phyloP scores from a whole-genome alignment of 2,797 vertebrate species.

The Austrolebias charrua region DNA sequence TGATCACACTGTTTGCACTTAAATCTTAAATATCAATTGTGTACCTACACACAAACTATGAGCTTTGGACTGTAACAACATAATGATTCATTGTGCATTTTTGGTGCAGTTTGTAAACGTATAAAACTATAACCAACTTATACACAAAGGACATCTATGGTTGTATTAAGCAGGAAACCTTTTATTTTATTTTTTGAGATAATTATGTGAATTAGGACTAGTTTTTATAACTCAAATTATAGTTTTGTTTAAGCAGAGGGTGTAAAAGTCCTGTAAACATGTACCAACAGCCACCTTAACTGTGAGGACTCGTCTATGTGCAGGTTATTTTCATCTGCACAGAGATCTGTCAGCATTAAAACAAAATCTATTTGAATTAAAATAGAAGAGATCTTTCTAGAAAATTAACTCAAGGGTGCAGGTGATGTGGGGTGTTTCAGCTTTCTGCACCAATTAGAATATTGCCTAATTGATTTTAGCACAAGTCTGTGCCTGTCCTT shows the following conservation, averaged over 20 bases:
- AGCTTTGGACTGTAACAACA: neutral
- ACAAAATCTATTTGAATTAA: neutral
- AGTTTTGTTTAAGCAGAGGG: too few species aligned
- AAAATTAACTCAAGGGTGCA: neutral
- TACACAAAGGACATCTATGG: too few species aligned
- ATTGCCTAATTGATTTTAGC: neutral
- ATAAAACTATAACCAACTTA: neutral
- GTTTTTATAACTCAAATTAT: too few species aligned
- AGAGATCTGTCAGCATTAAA: neutral
- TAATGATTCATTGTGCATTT: neutral
- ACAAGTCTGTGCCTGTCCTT: neutral
- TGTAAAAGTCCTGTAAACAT: too few species aligned
- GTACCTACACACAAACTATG: neutral
- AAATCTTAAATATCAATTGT: neutral
- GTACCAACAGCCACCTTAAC: too few species aligned
- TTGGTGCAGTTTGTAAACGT: neutral
- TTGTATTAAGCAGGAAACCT: neutral
- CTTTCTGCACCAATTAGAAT: neutral
- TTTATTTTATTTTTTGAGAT: too few species aligned
- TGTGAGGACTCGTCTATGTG: too few species aligned
- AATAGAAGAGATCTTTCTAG: neutral
- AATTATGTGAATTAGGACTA: too few species aligned
- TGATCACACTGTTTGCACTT: neutral
- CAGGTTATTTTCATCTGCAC: too few species aligned
- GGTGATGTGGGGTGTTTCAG: neutral